Evolutionary conservation across 2,797 vertebrate species (phyloP), one percentile per base, ranked within the genome.

Genomic region (Phrynocephalus guinanensis): DNA sequence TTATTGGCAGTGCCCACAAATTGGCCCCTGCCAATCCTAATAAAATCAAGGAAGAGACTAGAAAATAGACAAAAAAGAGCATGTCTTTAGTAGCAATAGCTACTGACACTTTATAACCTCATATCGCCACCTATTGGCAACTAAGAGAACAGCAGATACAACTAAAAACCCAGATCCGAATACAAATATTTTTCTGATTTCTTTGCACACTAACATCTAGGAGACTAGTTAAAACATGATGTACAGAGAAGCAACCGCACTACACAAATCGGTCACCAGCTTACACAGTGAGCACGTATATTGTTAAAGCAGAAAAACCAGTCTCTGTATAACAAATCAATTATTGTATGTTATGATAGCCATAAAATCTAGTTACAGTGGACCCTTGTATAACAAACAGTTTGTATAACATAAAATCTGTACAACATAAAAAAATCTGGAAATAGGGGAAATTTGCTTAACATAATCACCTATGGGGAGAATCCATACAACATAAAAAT

Each of bases 41-140:
- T 63, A 75, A 44, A 63, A 66, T 44, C 13, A 0, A 6, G 6
- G 5, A 26, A 13, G 24, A 13, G 2, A 52, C 13, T 20, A 71
- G 3, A 60, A 30, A 4, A 66, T 18, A 22, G 26, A 28, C 6
- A 8, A 24, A 26, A 71, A 5, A 33, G 38, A 71, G 48, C 11
- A 50, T 71, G 5, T 10, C 20, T 16, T 71, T 24, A n/a, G 16
- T 22, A 70, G 71, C 16, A 18, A 8, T 73, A 33, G 20, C 6
- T 82, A 48, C 67, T 88, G 83, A 91, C 16, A 4, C 38, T 44
- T 44, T 44, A 44, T 44, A 91, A 93, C 89, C 90, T 0, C 70
- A 91, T 95, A 79, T 92, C 93, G 92, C 95, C 94, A 96, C 91
- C 94, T 93, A 95, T 93, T 94, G 95, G 92, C 88, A 91, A 82